A percentile compares a stretch with the other conserved stretches of the same genome.
phyloP scores from a whole-genome alignment of 2,888 invertebrate genomes.

The Xylota segnis region DNA sequence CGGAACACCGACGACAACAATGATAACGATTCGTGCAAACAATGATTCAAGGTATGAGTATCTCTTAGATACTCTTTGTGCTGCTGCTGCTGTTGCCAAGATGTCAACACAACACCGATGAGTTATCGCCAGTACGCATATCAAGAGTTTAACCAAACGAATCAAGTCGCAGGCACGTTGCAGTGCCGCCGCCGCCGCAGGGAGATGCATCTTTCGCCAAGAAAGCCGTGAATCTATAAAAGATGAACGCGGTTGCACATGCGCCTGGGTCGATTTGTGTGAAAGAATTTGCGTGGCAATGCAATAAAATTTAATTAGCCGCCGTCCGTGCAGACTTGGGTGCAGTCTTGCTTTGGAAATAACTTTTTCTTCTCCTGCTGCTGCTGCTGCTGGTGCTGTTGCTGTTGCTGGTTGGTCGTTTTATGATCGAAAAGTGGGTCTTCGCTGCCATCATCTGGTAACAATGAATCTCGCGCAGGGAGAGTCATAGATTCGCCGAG shows the following conservation, averaged over 20 bases:
- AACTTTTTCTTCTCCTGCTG: not conserved
- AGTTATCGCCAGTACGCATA: conserved; percentile 26
- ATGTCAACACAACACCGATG: conserved; percentile 35
- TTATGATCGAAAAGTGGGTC: conserved; percentile 35
- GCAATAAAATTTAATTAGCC: conserved; percentile 59
- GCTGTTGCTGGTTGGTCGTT: not conserved
- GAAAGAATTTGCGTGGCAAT: conserved; percentile 34
- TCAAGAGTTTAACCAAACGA: conserved; percentile 32
- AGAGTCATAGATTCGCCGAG: conserved; percentile 11
- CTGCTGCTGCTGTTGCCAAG: not conserved
- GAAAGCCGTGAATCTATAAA: conserved; percentile 1
- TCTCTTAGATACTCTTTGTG: conserved; percentile 10
- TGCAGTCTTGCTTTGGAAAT: not conserved
- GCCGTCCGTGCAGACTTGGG: conserved; percentile 19
- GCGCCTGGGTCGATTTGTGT: conserved; percentile 41
- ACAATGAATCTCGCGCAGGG: conserved; percentile 21
- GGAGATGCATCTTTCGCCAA: not conserved
- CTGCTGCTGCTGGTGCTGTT: not conserved
- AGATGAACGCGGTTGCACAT: conserved; percentile 9
- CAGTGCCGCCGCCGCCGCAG: not conserved
- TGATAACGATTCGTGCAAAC: conserved; percentile 43
- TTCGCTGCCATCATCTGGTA: conserved; percentile 5
- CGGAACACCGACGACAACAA: not conserved
- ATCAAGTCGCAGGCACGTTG: conserved; percentile 30
- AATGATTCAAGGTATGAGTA: conserved; percentile 36